Base-by-base conservation (phyloP, 1,140 invertebrate species). In the Theocolax elegans region DNA sequence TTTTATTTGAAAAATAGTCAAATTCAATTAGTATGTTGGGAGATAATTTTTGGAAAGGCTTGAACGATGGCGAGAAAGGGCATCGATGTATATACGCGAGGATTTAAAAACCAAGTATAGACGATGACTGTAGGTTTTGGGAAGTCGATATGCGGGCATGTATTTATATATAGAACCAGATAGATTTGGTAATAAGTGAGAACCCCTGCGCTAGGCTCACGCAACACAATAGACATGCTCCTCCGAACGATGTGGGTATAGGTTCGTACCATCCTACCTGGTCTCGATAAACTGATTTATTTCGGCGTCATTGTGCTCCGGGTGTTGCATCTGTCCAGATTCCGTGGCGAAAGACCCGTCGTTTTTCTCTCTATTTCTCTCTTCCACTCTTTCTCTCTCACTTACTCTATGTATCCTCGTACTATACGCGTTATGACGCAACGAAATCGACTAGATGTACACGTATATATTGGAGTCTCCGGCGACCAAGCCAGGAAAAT, bases 241-340 rank as follows among this genome's bases (percentile, higher is more conserved):
- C 1, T 10, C 3, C 1, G 54, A 29, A 29, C 27, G 3, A 44
- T 44, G 40, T 15, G 12, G 29, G 44, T 42, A 56, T 23, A 64
- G 7, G 21, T 44, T 58, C 17, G 40, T 38, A 73, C 76, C 77
- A 64, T 74, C 63, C 74, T 82, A 81, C 80, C 81, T 82, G 79
- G 78, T 76, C 64, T 79, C 79, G 79, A 83, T 84, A 81, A 84
- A 84, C 79, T 84, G 82, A 85, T 84, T 85, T 84, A 85, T 85
- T 84, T 83, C 77, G 75, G 76, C 79, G 79, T 82, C 76, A 83
- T 82, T 79, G 76, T 79, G 72, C 59, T 63, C 63, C 69, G 66
- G 71, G 46, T 73, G 76, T 73, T 75, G 81, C 83, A 84, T 84
- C 83, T 84, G 83, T 80, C 78, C 77, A 77, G 77, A 80, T 77